Conservation (phyloP, 53 echinoderm and acorn worm species). For the Stichopus horrens region DNA sequence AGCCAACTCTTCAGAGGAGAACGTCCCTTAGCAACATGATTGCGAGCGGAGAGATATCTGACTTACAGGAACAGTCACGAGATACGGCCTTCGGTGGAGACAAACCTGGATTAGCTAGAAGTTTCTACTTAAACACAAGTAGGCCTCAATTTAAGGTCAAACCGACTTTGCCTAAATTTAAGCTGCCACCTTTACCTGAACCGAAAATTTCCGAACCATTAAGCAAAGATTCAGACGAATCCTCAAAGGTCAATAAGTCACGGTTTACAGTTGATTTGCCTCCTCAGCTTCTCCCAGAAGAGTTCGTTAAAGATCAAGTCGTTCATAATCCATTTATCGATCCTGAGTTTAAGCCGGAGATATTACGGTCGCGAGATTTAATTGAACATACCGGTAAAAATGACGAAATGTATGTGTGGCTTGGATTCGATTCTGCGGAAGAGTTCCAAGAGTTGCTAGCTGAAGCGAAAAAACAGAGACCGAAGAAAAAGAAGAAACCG, state of each 20-base stretch:
- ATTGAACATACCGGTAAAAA: constrained; percentile 51
- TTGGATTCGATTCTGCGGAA: constrained; percentile 78
- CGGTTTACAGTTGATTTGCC: constrained; percentile 51
- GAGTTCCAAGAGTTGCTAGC: constrained; percentile 51
- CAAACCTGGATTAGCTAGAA: constrained; percentile 53
- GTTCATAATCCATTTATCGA: constrained; percentile 77
- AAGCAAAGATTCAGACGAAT: neutral
- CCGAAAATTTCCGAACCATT: constrained; percentile 2
- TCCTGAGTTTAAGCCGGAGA: constrained; percentile 59
- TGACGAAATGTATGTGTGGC: constrained; percentile 91
- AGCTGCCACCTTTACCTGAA: constrained; percentile 41
- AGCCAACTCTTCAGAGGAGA: constrained; percentile 38
- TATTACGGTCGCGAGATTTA: constrained; percentile 56
- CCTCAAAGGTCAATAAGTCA: constrained; percentile 10
- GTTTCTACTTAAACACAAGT: constrained; percentile 83
- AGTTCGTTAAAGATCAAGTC: constrained; percentile 56
- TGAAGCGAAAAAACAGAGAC: constrained; percentile 27
- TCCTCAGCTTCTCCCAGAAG: constrained; percentile 59
- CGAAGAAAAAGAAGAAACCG: constrained; percentile 2
- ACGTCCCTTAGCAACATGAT: constrained; percentile 82
- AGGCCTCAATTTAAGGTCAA: constrained; percentile 20
- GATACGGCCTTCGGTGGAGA: neutral
- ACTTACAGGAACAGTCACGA: constrained; percentile 62
- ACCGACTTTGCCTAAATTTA: constrained; percentile 41
- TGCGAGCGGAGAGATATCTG: constrained; percentile 62